Evolutionary conservation across 2,113 vertebrate species (phyloP), one percentile per base, ranked within the genome.

Genomic region (Corythornis madagascariensis): DNA sequence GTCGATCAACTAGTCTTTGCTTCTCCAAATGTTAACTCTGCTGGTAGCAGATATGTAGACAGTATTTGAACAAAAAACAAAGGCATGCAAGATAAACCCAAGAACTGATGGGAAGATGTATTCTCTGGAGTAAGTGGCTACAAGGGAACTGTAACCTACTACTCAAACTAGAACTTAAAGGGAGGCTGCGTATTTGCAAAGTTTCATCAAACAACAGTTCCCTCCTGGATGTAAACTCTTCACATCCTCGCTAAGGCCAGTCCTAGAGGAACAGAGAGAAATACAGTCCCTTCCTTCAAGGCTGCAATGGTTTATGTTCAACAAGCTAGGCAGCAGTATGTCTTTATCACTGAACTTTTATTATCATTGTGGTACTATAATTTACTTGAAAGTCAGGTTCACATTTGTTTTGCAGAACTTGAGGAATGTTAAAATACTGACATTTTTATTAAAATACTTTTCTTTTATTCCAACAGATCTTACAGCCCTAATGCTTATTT

Each of bases 391-490:
- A 95, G 59, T 66, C 85, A 83, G 31, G 60, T 43, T 83, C 1
- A 3, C 43, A 35, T 94, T 93, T 90, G 71, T 89, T 95, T 90
- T 82, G 75, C 43, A 67, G 56, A 80, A 83, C 67, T 89, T 87
- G 64, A 93, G n/a, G 55, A 77, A 94, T 67, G 56, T 80, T 91
- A 90, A 86, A 91, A 89, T 56, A 86, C 67, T 71, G 74, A 87
- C 87, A 53, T 83, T 95, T 93, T 95, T 80, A 94, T 94, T 89
- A 88, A 94, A 96, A 92, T 92, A 76, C 72, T 89, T 92, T 50
- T 63, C 35, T 81, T 76, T 76, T 76, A 87, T 93, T 90, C 56
- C 60, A 91, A 66, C 47, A 82, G 65, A 94, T 93, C 66, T 73
- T 65, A 61, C 50, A 76, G 60, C 29, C 74, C 43, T 67, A 82